Evolutionary conservation across 2,888 invertebrate species (phyloP), one percentile per base, ranked within the genome.

Genomic region (Saturnia pavonia): DNA sequence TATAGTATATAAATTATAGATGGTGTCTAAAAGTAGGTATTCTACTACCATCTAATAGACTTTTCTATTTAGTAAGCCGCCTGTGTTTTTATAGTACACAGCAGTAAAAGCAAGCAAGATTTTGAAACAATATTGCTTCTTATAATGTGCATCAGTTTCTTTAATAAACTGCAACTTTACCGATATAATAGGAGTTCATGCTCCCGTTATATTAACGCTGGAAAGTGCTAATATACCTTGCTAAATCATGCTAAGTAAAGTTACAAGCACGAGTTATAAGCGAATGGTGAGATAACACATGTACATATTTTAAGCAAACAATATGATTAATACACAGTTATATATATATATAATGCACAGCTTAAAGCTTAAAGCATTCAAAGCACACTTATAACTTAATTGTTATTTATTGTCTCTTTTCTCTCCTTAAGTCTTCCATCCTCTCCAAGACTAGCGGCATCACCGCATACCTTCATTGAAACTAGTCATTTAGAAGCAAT

Each of bases 141-240:
- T 67, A 69, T 69, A 72, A n/a, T 19, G 25, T 19, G 43, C 48
- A 60, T 22, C 65, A 71, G 73, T 71, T 75, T 75, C 45, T 69
- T 77, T 76, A 72, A 77, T 78, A 76, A 77, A 73, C 75, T 74
- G 72, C 69, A 72, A 74, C 72, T 73, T 70, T 71, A 69, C 68
- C 70, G 72, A 71, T 71, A 70, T 68, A 65, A 67, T 70, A 71
- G 70, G 68, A 68, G 70, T 73, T 72, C 74, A 73, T 71, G 65
- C 69, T 72, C 67, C 74, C 75, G 72, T 74, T 77, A 80, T 74
- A 77, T 75, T 75, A 76, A 74, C 73, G 74, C 71, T 75, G 73
- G 72, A 75, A 74, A 75, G 74, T 73, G 75, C 74, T 77, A 77
- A 77, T 76, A 74, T 73, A 75, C 73, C 69, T 75, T 67, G 67